Evolutionary conservation across 1,140 invertebrate genomes (phyloP).

Genomic region (Trinorchestia longiramus): DNA sequence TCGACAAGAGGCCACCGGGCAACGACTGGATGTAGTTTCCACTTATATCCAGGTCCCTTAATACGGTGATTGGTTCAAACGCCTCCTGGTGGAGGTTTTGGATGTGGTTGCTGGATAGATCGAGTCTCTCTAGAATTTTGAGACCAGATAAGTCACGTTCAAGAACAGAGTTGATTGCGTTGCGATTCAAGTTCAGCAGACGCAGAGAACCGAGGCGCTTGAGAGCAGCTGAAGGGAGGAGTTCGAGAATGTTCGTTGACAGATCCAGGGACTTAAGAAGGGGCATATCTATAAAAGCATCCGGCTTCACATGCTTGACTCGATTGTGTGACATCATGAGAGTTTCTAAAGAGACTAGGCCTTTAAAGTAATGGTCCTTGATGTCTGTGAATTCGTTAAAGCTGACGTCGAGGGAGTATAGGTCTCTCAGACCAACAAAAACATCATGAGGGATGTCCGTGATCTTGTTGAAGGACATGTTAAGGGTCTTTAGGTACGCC

Average conservation of each 20-base stretch:
- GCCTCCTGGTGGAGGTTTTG: constrained; percentile 40
- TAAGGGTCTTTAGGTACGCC: constrained; percentile 81
- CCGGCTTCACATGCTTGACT: constrained; percentile 76
- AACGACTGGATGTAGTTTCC: constrained; percentile 73
- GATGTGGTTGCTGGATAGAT: constrained; percentile 66
- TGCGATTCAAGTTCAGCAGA: constrained; percentile 58
- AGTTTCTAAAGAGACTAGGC: constrained; percentile 82
- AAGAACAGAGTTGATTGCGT: constrained; percentile 59
- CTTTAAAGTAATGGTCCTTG: constrained; percentile 72
- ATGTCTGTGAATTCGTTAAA: constrained; percentile 81
- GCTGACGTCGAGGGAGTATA: constrained; percentile 84
- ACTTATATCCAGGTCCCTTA: constrained; percentile 82
- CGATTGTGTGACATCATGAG: constrained; percentile 82
- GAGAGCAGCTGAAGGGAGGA: constrained; percentile 77
- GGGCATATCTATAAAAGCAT: constrained; percentile 61
- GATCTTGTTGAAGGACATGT: constrained; percentile 80
- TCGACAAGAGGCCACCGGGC: constrained; percentile 56
- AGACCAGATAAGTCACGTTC: constrained; percentile 60
- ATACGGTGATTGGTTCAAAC: constrained; percentile 75
- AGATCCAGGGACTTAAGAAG: constrained; percentile 77
- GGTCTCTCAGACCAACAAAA: constrained; percentile 78
- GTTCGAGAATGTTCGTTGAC: constrained; percentile 81
- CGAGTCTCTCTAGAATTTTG: constrained; percentile 61
- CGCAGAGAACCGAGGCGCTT: constrained; percentile 78
- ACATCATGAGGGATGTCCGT: constrained; percentile 72